phyloP scores from a whole-genome alignment of 2,113 vertebrate genomes.

The Pagrus major region DNA sequence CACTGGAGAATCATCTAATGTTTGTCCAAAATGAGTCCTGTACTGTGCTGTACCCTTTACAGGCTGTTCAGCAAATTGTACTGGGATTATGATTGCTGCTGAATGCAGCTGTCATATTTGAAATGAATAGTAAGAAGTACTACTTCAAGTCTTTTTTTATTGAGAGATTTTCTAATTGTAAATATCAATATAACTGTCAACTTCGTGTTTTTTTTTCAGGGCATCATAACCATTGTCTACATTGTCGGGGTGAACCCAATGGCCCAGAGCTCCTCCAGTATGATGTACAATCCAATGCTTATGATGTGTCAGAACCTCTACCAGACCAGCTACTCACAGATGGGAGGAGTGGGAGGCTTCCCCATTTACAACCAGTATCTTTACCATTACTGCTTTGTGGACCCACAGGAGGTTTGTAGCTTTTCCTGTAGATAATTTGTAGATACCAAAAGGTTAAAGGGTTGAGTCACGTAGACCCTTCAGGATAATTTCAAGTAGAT shows the following conservation, averaged over 20 bases:
- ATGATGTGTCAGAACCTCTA: slow-evolving; percentile 89
- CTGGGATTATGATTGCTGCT: neutral
- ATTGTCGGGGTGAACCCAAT: slow-evolving; percentile 91
- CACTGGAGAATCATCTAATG: neutral
- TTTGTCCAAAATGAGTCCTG: neutral
- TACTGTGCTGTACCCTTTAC: neutral
- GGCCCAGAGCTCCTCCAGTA: slow-evolving; percentile 84
- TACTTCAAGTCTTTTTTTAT: neutral
- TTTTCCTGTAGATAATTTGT: neutral
- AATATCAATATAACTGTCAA: neutral
- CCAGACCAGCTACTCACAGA: slow-evolving; percentile 76
- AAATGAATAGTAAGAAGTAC: neutral
- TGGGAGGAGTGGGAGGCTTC: slow-evolving; percentile 79
- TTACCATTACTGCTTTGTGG: slow-evolving; percentile 94
- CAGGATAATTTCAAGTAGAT: neutral
- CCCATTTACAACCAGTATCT: slow-evolving; percentile 90
- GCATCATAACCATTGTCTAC: slow-evolving; percentile 91
- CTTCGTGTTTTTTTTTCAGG: slow-evolving; percentile 66
- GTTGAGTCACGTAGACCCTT: neutral
- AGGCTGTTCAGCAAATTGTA: neutral
- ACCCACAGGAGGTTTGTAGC: slow-evolving; percentile 90
- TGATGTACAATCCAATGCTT: slow-evolving; percentile 88
- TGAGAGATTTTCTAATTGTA: neutral
- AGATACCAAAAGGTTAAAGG: neutral
- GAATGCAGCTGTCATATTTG: neutral